These are phyloP conservation scores for Cataglyphis altisquamis DNA, from an alignment of 2,888 invertebrate genomes.

Conservation along the genomic window DNA sequence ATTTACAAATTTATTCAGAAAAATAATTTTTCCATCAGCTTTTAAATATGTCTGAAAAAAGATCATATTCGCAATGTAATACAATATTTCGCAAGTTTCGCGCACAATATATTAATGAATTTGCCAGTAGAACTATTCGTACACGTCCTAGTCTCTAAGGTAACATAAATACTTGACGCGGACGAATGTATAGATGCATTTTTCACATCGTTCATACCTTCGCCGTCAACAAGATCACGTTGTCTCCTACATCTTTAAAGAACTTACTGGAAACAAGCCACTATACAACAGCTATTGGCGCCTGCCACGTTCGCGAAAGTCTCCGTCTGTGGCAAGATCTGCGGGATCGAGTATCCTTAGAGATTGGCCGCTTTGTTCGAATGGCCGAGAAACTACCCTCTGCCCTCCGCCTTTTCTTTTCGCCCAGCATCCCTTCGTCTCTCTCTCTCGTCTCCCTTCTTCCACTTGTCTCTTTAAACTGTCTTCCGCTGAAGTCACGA, in stretches of 20 bases:
- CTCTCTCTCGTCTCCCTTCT: constrained; percentile 16
- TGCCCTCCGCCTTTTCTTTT: constrained; percentile 15
- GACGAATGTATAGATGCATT: constrained; percentile 30
- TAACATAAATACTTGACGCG: constrained; percentile 15
- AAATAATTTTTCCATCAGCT: not conserved
- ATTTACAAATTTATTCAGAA: not conserved
- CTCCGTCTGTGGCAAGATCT: constrained; percentile 45
- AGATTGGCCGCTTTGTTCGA: constrained; percentile 77
- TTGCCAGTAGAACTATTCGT: constrained; percentile 18
- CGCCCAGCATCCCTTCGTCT: constrained; percentile 13
- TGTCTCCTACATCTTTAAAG: constrained; percentile 25
- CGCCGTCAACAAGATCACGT: not conserved
- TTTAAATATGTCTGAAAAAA: not conserved
- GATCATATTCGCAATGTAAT: not conserved
- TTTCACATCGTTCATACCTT: constrained; percentile 37
- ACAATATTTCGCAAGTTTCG: not conserved
- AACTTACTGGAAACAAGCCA: not conserved
- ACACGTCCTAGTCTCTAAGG: not conserved
- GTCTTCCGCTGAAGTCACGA: constrained; percentile 37
- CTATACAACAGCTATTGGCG: constrained; percentile 18
- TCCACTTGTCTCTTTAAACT: constrained; percentile 38
- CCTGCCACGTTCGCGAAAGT: constrained; percentile 67
- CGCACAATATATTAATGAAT: not conserved
- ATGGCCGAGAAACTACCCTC: constrained; percentile 57
- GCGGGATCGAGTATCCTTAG: constrained; percentile 64